These are phyloP conservation scores for Chlorops oryzae DNA, from an alignment of 1,140 invertebrate genomes.

Conservation along the genomic window DNA sequence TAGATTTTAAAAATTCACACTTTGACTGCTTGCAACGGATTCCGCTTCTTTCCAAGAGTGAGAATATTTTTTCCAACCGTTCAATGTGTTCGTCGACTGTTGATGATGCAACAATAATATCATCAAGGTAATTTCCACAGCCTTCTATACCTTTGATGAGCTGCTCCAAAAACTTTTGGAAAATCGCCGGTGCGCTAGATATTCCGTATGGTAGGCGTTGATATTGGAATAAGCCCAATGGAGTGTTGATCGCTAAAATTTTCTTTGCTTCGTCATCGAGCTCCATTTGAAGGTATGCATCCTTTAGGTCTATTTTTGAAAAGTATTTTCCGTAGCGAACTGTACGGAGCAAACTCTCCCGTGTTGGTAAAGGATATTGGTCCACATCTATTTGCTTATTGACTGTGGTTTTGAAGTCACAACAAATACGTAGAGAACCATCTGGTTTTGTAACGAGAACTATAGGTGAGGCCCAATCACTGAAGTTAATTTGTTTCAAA, in stretches of 20 bases:
- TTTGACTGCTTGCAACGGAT: slow-evolving; percentile 19
- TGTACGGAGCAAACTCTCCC: slow-evolving; percentile 36
- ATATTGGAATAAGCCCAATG: slow-evolving; percentile 43
- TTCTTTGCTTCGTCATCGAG: slow-evolving; percentile 20
- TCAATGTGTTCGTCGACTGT: slow-evolving; percentile 27
- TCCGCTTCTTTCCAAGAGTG: slow-evolving; percentile 14
- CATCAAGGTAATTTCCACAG: slow-evolving; percentile 42
- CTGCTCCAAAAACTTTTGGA: slow-evolving; percentile 32
- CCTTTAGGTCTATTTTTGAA: slow-evolving; percentile 25
- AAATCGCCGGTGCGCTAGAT: slow-evolving; percentile 36
- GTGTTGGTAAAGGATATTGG: slow-evolving; percentile 33
- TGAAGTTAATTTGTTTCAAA: slow-evolving; percentile 24
- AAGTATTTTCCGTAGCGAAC: slow-evolving; percentile 36
- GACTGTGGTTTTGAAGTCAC: slow-evolving; percentile 48
- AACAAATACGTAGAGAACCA: slow-evolving; percentile 45
- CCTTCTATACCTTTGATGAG: slow-evolving; percentile 31
- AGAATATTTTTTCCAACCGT: slow-evolving; percentile 28
- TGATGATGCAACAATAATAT: slow-evolving; percentile 31
- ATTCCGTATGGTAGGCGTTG: slow-evolving; percentile 48
- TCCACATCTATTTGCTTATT: slow-evolving; percentile 36
- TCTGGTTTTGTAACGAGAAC: slow-evolving; percentile 49
- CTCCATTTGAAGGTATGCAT: slow-evolving; percentile 32
- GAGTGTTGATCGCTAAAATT: slow-evolving; percentile 26
- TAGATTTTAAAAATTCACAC: slow-evolving; percentile 20
- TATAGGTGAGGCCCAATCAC: slow-evolving; percentile 36